Conservation (phyloP, 2,797 vertebrate species). For the Acanthis flammea region DNA sequence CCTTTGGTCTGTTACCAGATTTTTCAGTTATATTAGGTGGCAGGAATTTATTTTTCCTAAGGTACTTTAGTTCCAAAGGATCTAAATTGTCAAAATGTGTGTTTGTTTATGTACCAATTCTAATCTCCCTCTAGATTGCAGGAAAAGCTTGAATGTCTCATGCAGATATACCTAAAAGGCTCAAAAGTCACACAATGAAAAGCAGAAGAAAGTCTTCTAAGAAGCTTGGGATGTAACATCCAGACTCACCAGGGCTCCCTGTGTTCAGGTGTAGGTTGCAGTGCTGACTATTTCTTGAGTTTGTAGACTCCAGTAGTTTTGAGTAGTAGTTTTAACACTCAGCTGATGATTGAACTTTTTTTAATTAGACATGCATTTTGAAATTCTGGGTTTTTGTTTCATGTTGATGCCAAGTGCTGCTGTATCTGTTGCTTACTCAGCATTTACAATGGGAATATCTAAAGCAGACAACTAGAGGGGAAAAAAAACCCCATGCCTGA, state of each 20-base stretch:
- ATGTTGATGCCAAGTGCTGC: not conserved
- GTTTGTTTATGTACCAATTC: not conserved
- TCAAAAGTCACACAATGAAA: not conserved
- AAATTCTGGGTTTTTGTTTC: not conserved
- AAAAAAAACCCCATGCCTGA: not conserved
- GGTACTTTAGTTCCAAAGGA: not conserved
- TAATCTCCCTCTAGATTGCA: not conserved
- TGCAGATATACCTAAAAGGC: not conserved
- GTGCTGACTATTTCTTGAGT: not conserved
- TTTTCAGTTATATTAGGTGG: not conserved
- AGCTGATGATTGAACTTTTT: not conserved
- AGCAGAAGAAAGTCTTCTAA: not conserved
- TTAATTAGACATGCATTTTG: not conserved
- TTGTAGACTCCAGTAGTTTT: not conserved
- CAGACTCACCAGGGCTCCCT: not conserved
- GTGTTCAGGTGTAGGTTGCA: not conserved
- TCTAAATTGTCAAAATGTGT: not conserved
- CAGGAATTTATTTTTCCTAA: not conserved
- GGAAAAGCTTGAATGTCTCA: not conserved
- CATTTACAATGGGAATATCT: not conserved
- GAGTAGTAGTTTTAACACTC: not conserved
- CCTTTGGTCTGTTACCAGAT: not conserved
- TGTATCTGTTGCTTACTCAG: not conserved
- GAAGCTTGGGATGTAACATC: not conserved
- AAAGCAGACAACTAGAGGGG: not conserved